Evolutionary conservation across 2,113 vertebrate species (phyloP).

Genomic region (Cyanoliseus patagonus): DNA sequence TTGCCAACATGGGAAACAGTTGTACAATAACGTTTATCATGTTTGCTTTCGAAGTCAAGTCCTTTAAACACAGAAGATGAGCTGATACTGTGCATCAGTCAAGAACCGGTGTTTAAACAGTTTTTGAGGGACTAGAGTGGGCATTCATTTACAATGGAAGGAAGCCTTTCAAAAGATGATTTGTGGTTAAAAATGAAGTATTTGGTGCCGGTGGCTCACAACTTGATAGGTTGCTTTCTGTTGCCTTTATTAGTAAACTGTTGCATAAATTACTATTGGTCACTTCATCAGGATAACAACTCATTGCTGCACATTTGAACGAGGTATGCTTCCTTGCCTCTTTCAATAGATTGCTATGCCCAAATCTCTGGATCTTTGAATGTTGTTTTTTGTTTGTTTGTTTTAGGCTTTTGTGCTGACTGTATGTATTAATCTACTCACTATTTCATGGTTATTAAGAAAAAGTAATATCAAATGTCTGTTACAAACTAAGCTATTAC

Average conservation of each 20-base stretch:
- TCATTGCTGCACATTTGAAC: not conserved
- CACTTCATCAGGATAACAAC: not conserved
- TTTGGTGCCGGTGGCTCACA: not conserved
- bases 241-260: not conserved
- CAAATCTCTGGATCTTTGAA: not conserved
- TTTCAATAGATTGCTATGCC: not conserved
- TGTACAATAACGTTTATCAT: not conserved
- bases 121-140: not conserved
- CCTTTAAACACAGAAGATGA: not conserved
- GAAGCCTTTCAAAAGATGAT: not conserved
- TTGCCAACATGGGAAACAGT: not conserved
- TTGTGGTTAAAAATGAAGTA: not conserved
- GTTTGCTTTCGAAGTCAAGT: not conserved
- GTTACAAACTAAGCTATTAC: not conserved
- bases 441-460: not conserved
- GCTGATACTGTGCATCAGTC: not conserved
- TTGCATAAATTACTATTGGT: not conserved
- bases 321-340: not conserved
- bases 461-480: not conserved
- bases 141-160: not conserved
- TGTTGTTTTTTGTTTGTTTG: not conserved
- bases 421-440: not conserved
- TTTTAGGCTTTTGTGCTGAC: not conserved
- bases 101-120: not conserved
- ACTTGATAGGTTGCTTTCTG: not conserved